Base-by-base conservation (phyloP, 2,888 invertebrate genomes). In the Augochlorella aurata region DNA sequence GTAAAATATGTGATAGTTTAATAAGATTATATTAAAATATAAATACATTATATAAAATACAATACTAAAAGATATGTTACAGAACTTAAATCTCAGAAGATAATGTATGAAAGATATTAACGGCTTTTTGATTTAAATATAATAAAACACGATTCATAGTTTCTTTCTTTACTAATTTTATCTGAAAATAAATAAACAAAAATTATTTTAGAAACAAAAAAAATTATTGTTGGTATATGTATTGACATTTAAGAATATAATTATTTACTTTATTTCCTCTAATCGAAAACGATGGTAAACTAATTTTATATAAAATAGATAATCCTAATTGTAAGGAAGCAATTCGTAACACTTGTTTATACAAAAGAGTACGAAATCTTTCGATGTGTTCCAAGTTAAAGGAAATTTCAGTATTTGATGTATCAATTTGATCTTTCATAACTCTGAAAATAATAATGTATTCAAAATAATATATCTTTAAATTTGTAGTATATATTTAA, bases 41-140 rank as follows among this genome's bases (percentile, higher is more conserved):
- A 63, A 16, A 71, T 21, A 5, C 66, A 61, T 50, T n/a, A 29
- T 45, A n/a, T 12, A 66, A 66, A 68, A 8, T 44, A 14, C 29
- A 67, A 7, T 65, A 29, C 2, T n/a, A 73, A 49, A 49, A 67
- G 21, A 24, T 47, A 24, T 47, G 66, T 66, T 58, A 18, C 9
- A 63, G n/a, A 18, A 68, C 50, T 70, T 47, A 72, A 77, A 81
- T 71, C 61, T 88, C 84, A 45, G 87, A 83, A 75, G 88, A 83
- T 49, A 88, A 70, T 29, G 86, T 70, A 74, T 93, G 89, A 66
- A 92, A 86, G 44, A 85, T 86, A 66, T 89, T 87, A 45, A 91
- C 58, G 44, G 92, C 90, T 85, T 90, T 92, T 78, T 93, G 90
- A 77, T 92, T 91, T 44, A 93, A 90, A 77, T 91, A 93, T 50